A percentile compares a stretch with the other conserved stretches of the same genome.
Evolutionary conservation across 2,113 vertebrate species (phyloP).

Genomic region (Hylia prasina): DNA sequence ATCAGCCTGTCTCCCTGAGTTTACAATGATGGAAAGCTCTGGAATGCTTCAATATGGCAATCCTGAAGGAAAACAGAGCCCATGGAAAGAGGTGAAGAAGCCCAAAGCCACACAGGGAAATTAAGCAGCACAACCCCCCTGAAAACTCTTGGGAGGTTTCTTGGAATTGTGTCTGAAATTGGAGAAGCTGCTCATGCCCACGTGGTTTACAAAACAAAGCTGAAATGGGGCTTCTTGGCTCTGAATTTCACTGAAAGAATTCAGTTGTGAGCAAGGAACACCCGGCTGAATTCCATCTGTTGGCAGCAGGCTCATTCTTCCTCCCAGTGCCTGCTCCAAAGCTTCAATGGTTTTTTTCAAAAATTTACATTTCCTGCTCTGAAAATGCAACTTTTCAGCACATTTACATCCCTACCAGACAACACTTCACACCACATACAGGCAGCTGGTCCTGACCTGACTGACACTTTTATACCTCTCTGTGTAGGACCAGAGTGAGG

Average conservation of each 20-base stretch:
- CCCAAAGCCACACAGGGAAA: neutral
- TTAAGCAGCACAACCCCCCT: neutral
- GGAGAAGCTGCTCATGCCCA: neutral
- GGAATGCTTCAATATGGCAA: neutral
- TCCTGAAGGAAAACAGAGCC: neutral
- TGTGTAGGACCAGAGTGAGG: neutral
- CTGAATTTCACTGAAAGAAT: neutral
- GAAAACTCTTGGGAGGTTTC: neutral
- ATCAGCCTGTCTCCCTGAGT: neutral
- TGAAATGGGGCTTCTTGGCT: accelerated
- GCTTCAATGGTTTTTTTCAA: neutral
- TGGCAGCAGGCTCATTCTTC: neutral
- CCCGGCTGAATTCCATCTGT: accelerated
- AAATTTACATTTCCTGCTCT: neutral
- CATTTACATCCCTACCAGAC: neutral
- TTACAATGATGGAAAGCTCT: neutral
- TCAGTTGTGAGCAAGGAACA: neutral
- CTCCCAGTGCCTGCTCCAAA: neutral
- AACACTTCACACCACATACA: neutral
- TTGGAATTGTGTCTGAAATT: neutral
- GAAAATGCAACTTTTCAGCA: neutral
- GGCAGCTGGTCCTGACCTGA: neutral
- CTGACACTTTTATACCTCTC: neutral
- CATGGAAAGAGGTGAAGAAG: neutral
- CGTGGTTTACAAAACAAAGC: neutral